Percentiles rank a stretch among this genome's conserved stretches.
Conservation (phyloP, 2,888 invertebrate species). For the Harpalus rubripes region DNA sequence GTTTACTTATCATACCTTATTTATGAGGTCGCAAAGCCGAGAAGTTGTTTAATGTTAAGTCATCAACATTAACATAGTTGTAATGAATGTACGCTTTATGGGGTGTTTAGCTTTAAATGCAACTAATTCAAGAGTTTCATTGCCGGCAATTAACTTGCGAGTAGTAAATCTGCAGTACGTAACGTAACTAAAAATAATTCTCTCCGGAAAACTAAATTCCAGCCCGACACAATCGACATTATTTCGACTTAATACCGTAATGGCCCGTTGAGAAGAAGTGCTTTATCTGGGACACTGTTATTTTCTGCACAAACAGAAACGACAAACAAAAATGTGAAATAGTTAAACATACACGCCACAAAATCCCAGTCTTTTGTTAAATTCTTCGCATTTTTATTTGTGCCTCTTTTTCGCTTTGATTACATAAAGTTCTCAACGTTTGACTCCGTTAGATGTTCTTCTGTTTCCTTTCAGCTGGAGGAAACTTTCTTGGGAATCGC, state of each 20-base stretch:
- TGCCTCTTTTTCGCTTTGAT: conserved; percentile 54
- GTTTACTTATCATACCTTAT: neutral
- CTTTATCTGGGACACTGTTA: conserved; percentile 30
- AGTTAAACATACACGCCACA: conserved; percentile 51
- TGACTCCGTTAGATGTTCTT: conserved; percentile 43
- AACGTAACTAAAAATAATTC: conserved; percentile 28
- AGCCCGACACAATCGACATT: neutral
- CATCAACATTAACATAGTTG: conserved; percentile 34
- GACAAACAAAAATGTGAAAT: conserved; percentile 34
- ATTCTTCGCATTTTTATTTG: conserved; percentile 55
- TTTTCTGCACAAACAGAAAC: conserved; percentile 22
- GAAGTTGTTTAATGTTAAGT: conserved; percentile 12
- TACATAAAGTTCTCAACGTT: conserved; percentile 57
- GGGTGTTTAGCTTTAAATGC: conserved; percentile 35
- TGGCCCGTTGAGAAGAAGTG: neutral
- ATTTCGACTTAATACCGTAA: conserved; percentile 20
- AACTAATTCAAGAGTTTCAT: conserved; percentile 27
- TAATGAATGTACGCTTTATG: conserved; percentile 17
- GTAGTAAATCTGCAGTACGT: conserved; percentile 22
- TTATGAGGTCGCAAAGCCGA: neutral
- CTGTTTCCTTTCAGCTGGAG: conserved; percentile 35
- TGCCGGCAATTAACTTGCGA: conserved; percentile 13
- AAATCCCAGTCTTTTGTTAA: conserved; percentile 48
- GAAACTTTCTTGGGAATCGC: conserved; percentile 39
- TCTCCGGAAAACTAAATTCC: neutral